Evolutionary conservation across 2,888 invertebrate species (phyloP), one percentile per base, ranked within the genome.

Genomic region (Thymelicus sylvestris): DNA sequence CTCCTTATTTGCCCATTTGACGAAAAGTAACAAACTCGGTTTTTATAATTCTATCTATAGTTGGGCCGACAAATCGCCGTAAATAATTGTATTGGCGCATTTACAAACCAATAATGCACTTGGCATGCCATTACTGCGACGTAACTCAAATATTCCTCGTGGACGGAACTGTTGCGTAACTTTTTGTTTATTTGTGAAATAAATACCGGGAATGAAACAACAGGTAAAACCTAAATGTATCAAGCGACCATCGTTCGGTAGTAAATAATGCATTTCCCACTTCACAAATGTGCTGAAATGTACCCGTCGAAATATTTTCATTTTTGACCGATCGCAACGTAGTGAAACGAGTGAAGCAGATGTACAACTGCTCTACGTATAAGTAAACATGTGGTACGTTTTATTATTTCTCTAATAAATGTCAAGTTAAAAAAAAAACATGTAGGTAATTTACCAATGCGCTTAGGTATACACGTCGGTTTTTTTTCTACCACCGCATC

Each of bases 71-170:
- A 47, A 60, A 47, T 44, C 57, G 38, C 19, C 15, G n/a, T 60
- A 12, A 48, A 60, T 48, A 60, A 13, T 63, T 19, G 55, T 57
- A 57, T 63, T 68, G 68, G 62, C 63, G 68, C 47, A 63, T 68
- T 31, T 55, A 57, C 55, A 63, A 63, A 68, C 68, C 57, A 68
- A 63, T 68, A 57, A 63, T 68, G 68, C 63, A 57, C 38, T 63
- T 68, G 68, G 68, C 68, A 68, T 57, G 41, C 31, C 50, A 47
- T n/a, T 7, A 38, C 44, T 31, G 62, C 62, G 57, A 38, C 41
- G 44, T 68, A 31, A 38, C 44, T 47, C 24, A 24, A 55, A 44
- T 6, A 31, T 55, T 55, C 55, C 63, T 68, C 57, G 68, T 57
- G 68, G 57, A 39, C 13, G 59, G n/a, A 59, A 59, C n/a, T 6